A percentile compares a stretch with the other conserved stretches of the same genome.
These are phyloP conservation scores for Tuberolachnus salignus DNA, from an alignment of 2,888 invertebrate species.

Conservation along the genomic window DNA sequence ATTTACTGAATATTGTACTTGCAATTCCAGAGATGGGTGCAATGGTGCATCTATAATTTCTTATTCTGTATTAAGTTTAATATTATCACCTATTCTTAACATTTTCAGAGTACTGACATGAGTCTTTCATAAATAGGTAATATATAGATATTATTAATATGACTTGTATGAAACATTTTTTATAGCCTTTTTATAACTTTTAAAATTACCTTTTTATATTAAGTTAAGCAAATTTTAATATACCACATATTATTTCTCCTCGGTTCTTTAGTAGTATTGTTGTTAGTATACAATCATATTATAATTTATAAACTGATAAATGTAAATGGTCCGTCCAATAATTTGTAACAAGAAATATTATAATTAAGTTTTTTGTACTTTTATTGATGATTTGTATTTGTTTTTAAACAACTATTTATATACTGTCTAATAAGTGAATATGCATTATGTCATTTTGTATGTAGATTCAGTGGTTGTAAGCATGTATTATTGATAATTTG, in stretches of 20 bases:
- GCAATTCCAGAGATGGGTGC: constrained; percentile 90
- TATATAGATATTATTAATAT: neutral
- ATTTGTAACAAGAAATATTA: neutral
- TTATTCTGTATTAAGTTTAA: constrained; percentile 21
- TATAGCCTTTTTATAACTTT: neutral
- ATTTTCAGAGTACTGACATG: constrained; percentile 19
- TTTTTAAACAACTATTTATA: neutral
- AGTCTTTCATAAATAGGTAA: neutral
- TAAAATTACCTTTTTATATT: neutral
- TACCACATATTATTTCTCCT: too few species aligned
- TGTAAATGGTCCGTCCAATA: constrained; percentile 44
- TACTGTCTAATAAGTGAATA: neutral
- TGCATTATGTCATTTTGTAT: too few species aligned
- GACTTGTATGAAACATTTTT: neutral
- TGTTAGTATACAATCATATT: neutral
- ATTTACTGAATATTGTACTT: constrained; percentile 92
- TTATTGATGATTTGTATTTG: neutral
- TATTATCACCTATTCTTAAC: constrained; percentile 22
- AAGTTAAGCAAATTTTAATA: too few species aligned
- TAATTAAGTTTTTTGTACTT: neutral
- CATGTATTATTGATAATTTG: too few species aligned
- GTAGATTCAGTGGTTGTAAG: too few species aligned
- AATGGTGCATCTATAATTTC: constrained; percentile 68
- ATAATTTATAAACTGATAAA: constrained; percentile 26
- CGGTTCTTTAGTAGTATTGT: neutral